Evolutionary conservation across 2,113 vertebrate genomes (phyloP), one percentile per base, ranked within the genome.

Genomic region (Zosterops pallidus): DNA sequence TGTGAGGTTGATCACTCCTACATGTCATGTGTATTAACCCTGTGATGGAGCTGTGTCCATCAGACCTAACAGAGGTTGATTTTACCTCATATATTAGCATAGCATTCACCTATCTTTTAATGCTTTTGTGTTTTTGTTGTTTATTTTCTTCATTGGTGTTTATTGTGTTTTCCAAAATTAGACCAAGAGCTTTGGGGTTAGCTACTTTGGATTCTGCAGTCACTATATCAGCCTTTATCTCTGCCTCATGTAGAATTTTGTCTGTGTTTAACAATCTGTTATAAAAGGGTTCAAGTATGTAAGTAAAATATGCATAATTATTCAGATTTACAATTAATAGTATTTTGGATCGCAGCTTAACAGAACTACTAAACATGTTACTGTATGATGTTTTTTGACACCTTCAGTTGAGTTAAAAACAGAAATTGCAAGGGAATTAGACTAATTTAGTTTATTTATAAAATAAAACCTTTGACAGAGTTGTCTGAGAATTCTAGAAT

Each of bases 401-500:
- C 50, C 39, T 90, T 59, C 75, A 74, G 25, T 39, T 71, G 44
- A 80, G 70, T 86, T 78, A 22, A 35, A 53, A 95, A 31, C 37
- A 92, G 98, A 97, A 74, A 78, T 64, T 91, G 31, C n/a, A 87
- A 64, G 56, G 42, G 24, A 89, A 88, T 92, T 63, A 29, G 67
- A 47, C 46, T 85, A 79, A 88, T 74, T 93, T 62, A 46, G 25
- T 81, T 96, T 93, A 86, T 71, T 92, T 63, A 37, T 84, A 69
- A 29, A 60, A 76, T 23, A 41, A 92, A 13, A 63, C 49, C 26
- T 65, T 69, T 80, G 79, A 62, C 80, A 80, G 79, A 94, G 92
- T 86, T 87, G 77, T 71, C 86, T 75, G 78, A 94, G 69, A 85
- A 62, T 80, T 86, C 64, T 39, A 96, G 83, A 87, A 94, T 83